Base-by-base conservation (phyloP, 2,113 vertebrate species). In the Taxidea taxus region DNA sequence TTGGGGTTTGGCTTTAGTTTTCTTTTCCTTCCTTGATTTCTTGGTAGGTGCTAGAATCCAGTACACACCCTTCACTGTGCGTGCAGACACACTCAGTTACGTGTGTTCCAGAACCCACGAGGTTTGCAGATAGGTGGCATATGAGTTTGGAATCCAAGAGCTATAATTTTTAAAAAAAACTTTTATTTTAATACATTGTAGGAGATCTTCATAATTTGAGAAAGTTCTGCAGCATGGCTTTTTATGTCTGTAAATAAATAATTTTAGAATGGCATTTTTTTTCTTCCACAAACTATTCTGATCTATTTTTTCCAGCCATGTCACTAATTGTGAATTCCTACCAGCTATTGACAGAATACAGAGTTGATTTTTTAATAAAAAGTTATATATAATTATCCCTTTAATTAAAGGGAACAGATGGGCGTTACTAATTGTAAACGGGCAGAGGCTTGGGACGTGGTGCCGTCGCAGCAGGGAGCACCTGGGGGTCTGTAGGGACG, bases 111-210 rank as follows among this genome's bases (percentile, higher is more conserved):
- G 94, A 95, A 97, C 98, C 98, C 98, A 77, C 97, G 96, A 97
- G 98, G 98, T 98, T 98, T 99, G 98, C 98, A 98, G 99, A 98
- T 98, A 98, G 99, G 99, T 98, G 98, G 99, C 99, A 98, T 99
- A 99, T 93, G 98, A 98, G 98, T 99, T 99, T 99, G 98, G 99
- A 99, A 99, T 99, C 99, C 99, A 99, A 99, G 99, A 99, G 99
- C 99, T 99, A 99, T 99, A 99, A 99, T 99, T 98, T 98, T 97
- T 88, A 96, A 99, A 99, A 68, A 99, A 99, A 99, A 99, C 99
- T 99, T 99, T 99, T 99, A 99, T 99, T 99, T 99, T 99, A 99
- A 99, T 99, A 99, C 99, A 99, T 99, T 99, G 99, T 99, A 99
- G 99, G 99, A 99, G 98, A 99, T 99, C 99, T 99, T 99, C 99